Conservation (phyloP, 1,140 invertebrate species). For the Acromyrmex heyeri region DNA sequence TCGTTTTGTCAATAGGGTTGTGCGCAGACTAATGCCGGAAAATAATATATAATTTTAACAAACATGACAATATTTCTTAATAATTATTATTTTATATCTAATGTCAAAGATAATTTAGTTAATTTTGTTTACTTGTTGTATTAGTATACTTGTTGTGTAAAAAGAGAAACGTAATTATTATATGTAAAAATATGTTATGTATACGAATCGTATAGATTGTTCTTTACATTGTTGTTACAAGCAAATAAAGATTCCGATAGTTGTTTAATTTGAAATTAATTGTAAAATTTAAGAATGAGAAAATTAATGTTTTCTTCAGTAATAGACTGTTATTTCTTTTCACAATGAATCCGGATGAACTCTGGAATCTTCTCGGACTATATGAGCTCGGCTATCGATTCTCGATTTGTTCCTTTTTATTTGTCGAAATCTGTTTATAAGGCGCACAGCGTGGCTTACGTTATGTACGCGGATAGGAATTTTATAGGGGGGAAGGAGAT, state of each 20-base stretch:
- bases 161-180: neutral
- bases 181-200: neutral
- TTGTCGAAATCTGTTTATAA: constrained; percentile 80
- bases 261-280: constrained; percentile 1
- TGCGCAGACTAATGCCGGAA: neutral
- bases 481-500: constrained; percentile 28
- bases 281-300: neutral
- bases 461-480: constrained; percentile 67
- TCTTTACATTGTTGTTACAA: neutral
- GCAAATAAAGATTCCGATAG: neutral
- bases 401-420: constrained; percentile 56
- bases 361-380: constrained; percentile 5
- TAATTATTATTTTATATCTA: neutral
- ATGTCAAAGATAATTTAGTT: neutral
- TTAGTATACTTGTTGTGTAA: neutral
- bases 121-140: neutral
- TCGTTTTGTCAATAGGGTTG: neutral
- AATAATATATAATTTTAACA: neutral
- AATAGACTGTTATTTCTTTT: neutral
- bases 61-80: neutral
- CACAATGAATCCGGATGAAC: neutral
- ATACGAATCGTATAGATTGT: neutral
- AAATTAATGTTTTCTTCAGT: neutral
- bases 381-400: constrained; percentile 41
- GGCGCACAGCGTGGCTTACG: constrained; percentile 68